phyloP scores from a whole-genome alignment of 2,888 invertebrate species.

The Orthosia gracilis region DNA sequence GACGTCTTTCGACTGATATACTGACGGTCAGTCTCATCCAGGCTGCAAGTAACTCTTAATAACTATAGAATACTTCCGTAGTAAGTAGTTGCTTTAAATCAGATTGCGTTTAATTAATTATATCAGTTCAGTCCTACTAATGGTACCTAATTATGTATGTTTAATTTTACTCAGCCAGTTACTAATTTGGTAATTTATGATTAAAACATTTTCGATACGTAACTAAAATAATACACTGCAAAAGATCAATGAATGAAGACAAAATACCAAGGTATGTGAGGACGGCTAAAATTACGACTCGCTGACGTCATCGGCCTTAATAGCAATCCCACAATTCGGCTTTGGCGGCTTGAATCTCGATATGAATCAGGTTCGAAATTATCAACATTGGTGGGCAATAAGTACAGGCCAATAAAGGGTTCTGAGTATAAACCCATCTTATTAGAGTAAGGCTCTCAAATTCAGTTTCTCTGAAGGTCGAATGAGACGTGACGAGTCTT shows the following conservation, averaged over 20 bases:
- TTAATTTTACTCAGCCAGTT: not conserved
- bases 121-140: not conserved
- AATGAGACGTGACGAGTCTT: not conserved
- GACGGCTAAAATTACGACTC: conserved; percentile 52
- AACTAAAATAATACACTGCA: conserved; percentile 23
- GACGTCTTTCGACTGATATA: too few relatives aligned
- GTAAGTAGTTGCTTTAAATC: not conserved
- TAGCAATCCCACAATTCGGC: conserved; percentile 30
- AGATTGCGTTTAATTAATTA: not conserved
- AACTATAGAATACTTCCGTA: not conserved
- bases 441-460: not conserved
- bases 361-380: conserved; percentile 30
- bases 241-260: conserved; percentile 50
- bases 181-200: not conserved
- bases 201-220: conserved; percentile 1
- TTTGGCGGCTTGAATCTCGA: conserved; percentile 33
- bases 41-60: not conserved
- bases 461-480: not conserved
- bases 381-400: not conserved
- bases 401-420: not conserved
- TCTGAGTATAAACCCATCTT: not conserved
- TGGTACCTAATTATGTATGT: not conserved
- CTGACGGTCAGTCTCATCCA: not conserved
- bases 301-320: conserved; percentile 49
- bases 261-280: conserved; percentile 49